A percentile compares a stretch with the other conserved stretches of the same genome.
These are phyloP conservation scores for Limnothrissa miodon DNA, from an alignment of 2,113 vertebrate species.

Conservation along the genomic window DNA sequence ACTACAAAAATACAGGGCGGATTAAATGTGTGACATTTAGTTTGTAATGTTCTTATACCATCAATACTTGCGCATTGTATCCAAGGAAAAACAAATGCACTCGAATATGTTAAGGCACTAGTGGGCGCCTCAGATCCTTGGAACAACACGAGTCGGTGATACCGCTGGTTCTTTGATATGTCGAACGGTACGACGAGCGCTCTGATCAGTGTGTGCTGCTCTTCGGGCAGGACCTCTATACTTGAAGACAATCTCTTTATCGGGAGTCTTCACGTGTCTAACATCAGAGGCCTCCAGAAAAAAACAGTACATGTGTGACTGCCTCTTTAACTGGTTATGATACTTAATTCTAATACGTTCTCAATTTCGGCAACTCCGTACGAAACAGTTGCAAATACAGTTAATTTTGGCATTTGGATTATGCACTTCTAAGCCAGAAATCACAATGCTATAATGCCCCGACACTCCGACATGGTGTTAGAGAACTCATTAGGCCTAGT, in stretches of 20 bases:
- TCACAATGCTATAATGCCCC: not conserved
- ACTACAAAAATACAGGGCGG: too few relatives aligned
- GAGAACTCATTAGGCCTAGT: not conserved
- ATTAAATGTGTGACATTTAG: too few relatives aligned
- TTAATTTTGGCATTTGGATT: not conserved
- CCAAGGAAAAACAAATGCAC: not conserved
- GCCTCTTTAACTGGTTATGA: not conserved
- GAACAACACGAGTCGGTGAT: conserved; percentile 22
- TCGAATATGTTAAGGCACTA: conserved; percentile 24
- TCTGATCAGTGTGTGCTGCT: not conserved
- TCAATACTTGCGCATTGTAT: not conserved
- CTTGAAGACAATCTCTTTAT: not conserved
- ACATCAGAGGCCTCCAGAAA: not conserved
- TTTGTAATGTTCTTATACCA: not conserved
- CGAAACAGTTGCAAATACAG: not conserved
- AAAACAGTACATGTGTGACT: not conserved
- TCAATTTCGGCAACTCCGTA: not conserved
- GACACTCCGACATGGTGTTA: not conserved
- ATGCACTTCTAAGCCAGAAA: not conserved
- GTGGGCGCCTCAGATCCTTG: conserved; percentile 38
- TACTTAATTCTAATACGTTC: not conserved
- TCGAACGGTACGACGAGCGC: not conserved
- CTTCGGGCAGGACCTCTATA: not conserved
- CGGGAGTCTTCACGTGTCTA: not conserved
- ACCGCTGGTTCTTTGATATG: conserved; percentile 46